phyloP scores from a whole-genome alignment of 2,113 vertebrate species.

The Solea solea region DNA sequence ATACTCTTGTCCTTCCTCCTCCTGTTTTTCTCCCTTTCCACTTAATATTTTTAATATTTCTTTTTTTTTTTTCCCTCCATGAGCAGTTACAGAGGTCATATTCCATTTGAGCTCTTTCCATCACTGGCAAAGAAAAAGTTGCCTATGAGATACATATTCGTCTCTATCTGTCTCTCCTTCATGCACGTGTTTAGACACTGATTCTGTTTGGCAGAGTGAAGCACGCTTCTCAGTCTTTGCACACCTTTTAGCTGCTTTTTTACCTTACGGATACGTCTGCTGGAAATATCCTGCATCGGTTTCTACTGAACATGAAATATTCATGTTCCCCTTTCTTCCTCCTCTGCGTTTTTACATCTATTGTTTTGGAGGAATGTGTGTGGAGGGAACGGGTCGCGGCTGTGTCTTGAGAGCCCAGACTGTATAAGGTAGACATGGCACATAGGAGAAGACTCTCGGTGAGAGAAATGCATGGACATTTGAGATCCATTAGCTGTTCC shows the following conservation, averaged over 20 bases:
- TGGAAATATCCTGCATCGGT: constrained; percentile 50
- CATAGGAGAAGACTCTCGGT: constrained; percentile 37
- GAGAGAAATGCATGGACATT: constrained; percentile 48
- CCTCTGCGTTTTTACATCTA: constrained; percentile 50
- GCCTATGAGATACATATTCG: constrained; percentile 51
- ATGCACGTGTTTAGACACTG: constrained; percentile 61
- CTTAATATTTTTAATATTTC: neutral
- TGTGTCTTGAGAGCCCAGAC: constrained; percentile 12
- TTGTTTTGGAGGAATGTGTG: constrained; percentile 40
- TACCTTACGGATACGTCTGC: constrained; percentile 50
- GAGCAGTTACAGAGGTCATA: constrained; percentile 48
- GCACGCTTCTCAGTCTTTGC: constrained; percentile 18
- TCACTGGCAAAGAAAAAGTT: constrained; percentile 57
- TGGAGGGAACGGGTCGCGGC: constrained; percentile 17
- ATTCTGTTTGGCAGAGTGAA: constrained; percentile 49
- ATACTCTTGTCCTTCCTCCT: constrained; percentile 9
- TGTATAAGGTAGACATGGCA: constrained; percentile 32
- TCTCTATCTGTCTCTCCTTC: constrained; percentile 59
- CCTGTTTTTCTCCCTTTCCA: constrained; percentile 16
- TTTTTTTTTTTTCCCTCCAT: neutral
- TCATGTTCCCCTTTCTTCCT: constrained; percentile 52
- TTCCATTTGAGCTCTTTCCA: constrained; percentile 51
- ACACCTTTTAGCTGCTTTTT: constrained; percentile 60
- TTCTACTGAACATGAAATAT: constrained; percentile 61
- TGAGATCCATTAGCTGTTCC: constrained; percentile 65